phyloP scores from a whole-genome alignment of 2,797 vertebrate genomes.

The Amniataba percoides region DNA sequence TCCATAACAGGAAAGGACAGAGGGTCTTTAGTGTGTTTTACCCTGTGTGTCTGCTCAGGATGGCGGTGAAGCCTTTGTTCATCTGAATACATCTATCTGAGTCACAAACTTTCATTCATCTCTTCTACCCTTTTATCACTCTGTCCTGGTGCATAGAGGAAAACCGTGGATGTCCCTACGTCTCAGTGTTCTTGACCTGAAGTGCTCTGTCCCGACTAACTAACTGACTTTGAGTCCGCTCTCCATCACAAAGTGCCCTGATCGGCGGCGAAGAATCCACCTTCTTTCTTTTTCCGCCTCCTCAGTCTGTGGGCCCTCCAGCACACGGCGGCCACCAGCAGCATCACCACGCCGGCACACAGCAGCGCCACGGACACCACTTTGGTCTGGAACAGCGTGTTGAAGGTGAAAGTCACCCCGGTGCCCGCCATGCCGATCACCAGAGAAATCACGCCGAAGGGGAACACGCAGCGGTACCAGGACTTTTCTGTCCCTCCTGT shows the following conservation, averaged over 20 bases:
- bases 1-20: conserved; percentile 19
- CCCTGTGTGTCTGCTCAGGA: conserved; percentile 32
- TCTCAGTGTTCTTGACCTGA: conserved; percentile 13
- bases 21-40: conserved; percentile 16
- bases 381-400: conserved; percentile 91
- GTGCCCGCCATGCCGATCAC: conserved; percentile 93
- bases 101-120: conserved; percentile 22
- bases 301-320: conserved; percentile 84
- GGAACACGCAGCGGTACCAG: conserved; percentile 88
- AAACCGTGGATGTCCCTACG: conserved; percentile 9
- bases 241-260: conserved; percentile 81
- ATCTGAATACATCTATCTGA: conserved; percentile 26
- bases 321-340: conserved; percentile 83
- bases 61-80: conserved; percentile 15
- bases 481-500: conserved; percentile 90
- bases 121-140: background rate
- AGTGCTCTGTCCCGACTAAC: conserved; percentile 12
- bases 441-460: conserved; percentile 91
- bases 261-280: conserved; percentile 81
- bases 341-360: conserved; percentile 77
- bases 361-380: conserved; percentile 89
- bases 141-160: conserved; percentile 32
- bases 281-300: conserved; percentile 84
- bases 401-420: conserved; percentile 92
- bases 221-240: background rate